Conservation (phyloP, 2,888 invertebrate species). For the Hydrotaea diabolus region DNA sequence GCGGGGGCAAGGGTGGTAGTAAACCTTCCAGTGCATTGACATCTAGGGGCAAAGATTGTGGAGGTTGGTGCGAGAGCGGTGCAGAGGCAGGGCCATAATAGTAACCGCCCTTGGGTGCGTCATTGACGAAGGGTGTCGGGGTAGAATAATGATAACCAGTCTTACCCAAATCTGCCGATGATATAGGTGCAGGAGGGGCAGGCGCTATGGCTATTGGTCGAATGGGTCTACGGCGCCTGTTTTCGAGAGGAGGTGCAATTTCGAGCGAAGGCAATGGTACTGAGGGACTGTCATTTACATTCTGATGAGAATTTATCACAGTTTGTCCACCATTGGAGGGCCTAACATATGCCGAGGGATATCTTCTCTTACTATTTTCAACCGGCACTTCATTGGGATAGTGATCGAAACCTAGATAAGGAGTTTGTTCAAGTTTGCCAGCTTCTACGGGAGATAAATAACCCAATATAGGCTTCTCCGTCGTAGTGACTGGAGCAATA, state of each 20-base stretch:
- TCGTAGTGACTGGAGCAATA: slow-evolving; percentile 69
- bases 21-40: slow-evolving; percentile 73
- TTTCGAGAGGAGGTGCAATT: slow-evolving; percentile 76
- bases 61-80: slow-evolving; percentile 68
- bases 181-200: slow-evolving; percentile 75
- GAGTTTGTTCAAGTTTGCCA: slow-evolving; percentile 78
- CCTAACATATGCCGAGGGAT: slow-evolving; percentile 1
- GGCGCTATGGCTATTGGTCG: slow-evolving; percentile 75
- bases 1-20: slow-evolving; percentile 73
- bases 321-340: slow-evolving; percentile 62
- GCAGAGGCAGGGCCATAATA: slow-evolving; percentile 73
- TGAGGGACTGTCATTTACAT: slow-evolving; percentile 63
- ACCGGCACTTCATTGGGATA: slow-evolving; percentile 77
- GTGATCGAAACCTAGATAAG: slow-evolving; percentile 79
- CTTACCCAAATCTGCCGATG: slow-evolving; percentile 67
- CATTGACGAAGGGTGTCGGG: slow-evolving; percentile 75
- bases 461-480: slow-evolving; percentile 73
- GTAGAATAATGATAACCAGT: slow-evolving; percentile 71
- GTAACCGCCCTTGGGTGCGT: slow-evolving; percentile 77
- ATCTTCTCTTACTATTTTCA: slow-evolving; percentile 45
- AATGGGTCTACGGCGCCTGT: slow-evolving; percentile 68
- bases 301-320: slow-evolving; percentile 24
- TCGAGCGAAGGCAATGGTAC: slow-evolving; percentile 67
- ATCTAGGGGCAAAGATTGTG: slow-evolving; percentile 71
- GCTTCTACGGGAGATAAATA: slow-evolving; percentile 78